These are phyloP conservation scores for Bembecia ichneumoniformis DNA, from an alignment of 2,888 invertebrate species.

Conservation along the genomic window DNA sequence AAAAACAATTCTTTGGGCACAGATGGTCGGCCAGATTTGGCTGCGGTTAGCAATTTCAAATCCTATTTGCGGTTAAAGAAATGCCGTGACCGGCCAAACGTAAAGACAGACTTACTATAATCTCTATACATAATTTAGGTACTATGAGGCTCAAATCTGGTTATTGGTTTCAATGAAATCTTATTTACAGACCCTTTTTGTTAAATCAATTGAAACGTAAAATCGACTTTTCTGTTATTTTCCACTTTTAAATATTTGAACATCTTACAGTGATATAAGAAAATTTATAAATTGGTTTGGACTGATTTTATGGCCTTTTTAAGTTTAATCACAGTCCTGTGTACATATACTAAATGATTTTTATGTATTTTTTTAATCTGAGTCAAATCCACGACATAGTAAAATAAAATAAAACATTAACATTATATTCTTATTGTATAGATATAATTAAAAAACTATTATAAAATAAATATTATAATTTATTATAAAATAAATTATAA, in stretches of 20 bases:
- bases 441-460: no score
- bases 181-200: slow-evolving; percentile 5
- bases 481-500: no score
- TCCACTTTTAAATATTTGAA: neutral
- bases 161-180: slow-evolving; percentile 7
- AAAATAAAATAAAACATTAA: no score
- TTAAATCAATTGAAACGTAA: slow-evolving; percentile 2
- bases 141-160: slow-evolving; percentile 17
- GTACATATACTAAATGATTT: no score
- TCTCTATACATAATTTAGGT: slow-evolving; percentile 38
- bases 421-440: no score
- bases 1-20: slow-evolving; percentile 42
- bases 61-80: slow-evolving; percentile 54
- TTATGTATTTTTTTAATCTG: no score
- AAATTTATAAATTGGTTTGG: no score
- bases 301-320: no score
- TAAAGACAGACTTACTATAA: slow-evolving; percentile 42
- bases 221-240: neutral
- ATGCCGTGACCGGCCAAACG: slow-evolving; percentile 34
- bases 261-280: no score
- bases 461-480: no score
- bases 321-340: no score
- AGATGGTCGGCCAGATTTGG: slow-evolving; percentile 60
- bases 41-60: slow-evolving; percentile 34
- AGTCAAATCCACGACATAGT: no score